Evolutionary conservation across 2,888 invertebrate species (phyloP).

Genomic region (Arctia plantaginis): DNA sequence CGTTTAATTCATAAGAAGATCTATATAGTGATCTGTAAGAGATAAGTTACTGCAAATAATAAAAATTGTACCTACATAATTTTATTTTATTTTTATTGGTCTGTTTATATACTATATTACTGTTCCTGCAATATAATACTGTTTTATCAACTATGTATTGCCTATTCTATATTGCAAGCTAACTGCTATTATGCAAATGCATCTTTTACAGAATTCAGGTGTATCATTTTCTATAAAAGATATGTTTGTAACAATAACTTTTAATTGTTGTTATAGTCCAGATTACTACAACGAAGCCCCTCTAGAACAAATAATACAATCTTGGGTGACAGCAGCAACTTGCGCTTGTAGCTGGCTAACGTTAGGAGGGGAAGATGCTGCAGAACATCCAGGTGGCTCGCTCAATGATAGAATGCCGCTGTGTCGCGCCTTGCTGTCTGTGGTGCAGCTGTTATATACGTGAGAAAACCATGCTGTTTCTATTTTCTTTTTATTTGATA

Average conservation of each 20-base stretch:
- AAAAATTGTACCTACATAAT: too few species aligned
- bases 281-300: slow-evolving; percentile 72
- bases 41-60: too few species aligned
- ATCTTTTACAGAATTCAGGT: too few species aligned
- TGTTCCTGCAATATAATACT: too few species aligned
- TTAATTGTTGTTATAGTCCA: slow-evolving; percentile 42
- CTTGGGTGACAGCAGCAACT: slow-evolving; percentile 73
- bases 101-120: too few species aligned
- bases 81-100: too few species aligned
- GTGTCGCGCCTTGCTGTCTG: slow-evolving; percentile 70
- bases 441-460: slow-evolving; percentile 75
- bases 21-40: too few species aligned
- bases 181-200: too few species aligned
- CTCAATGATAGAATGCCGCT: slow-evolving; percentile 77
- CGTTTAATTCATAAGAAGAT: too few species aligned
- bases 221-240: not conserved
- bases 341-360: slow-evolving; percentile 79
- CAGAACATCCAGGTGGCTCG: slow-evolving; percentile 60
- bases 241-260: not conserved
- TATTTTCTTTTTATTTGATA: not conserved
- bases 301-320: slow-evolving; percentile 64
- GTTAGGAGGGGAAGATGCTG: slow-evolving; percentile 70
- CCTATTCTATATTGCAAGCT: not conserved
- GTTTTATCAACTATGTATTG: too few species aligned
- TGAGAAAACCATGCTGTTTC: slow-evolving; percentile 49